Conservation (phyloP, 1,140 invertebrate genomes). For the Calycopis cecrops region DNA sequence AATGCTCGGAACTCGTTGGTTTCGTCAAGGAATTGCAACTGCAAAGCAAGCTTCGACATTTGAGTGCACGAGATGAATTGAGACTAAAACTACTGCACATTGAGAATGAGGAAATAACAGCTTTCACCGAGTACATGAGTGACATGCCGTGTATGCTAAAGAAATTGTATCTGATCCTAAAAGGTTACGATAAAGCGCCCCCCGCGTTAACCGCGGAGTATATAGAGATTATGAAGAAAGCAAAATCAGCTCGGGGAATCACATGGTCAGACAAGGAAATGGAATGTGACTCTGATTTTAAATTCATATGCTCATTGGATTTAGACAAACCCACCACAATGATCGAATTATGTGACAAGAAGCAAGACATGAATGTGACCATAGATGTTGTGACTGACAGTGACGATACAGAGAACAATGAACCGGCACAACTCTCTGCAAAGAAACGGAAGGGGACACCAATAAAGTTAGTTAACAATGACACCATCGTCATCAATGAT, state of each 20-base stretch:
- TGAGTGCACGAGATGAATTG: slow-evolving; percentile 40
- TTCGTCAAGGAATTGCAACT: slow-evolving; percentile 44
- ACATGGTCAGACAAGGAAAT: slow-evolving; percentile 54
- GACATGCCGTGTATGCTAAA: slow-evolving; percentile 63
- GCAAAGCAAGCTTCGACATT: slow-evolving; percentile 38
- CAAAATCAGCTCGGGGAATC: slow-evolving; percentile 57
- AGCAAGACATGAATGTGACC: slow-evolving; percentile 32
- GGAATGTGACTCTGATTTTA: slow-evolving; percentile 48
- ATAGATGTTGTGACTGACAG: slow-evolving; percentile 53
- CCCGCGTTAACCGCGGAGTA: slow-evolving; percentile 58
- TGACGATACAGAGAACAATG: slow-evolving; percentile 49
- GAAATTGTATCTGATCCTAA: slow-evolving; percentile 60
- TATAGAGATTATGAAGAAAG: slow-evolving; percentile 64
- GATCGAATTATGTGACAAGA: slow-evolving; percentile 32
- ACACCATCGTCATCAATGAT: slow-evolving; percentile 63
- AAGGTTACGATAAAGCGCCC: slow-evolving; percentile 62
- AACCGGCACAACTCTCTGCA: slow-evolving; percentile 27
- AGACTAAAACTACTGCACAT: slow-evolving; percentile 45
- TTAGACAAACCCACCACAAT: slow-evolving; percentile 41
- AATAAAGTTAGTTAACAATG: slow-evolving; percentile 53
- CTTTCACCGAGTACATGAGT: slow-evolving; percentile 54
- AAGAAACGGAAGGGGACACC: slow-evolving; percentile 60
- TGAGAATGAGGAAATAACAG: slow-evolving; percentile 52
- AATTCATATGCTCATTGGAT: slow-evolving; percentile 54
- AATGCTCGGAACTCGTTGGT: slow-evolving; percentile 42